Conservation (phyloP, 2,888 invertebrate genomes). For the Cepaea hortensis region DNA sequence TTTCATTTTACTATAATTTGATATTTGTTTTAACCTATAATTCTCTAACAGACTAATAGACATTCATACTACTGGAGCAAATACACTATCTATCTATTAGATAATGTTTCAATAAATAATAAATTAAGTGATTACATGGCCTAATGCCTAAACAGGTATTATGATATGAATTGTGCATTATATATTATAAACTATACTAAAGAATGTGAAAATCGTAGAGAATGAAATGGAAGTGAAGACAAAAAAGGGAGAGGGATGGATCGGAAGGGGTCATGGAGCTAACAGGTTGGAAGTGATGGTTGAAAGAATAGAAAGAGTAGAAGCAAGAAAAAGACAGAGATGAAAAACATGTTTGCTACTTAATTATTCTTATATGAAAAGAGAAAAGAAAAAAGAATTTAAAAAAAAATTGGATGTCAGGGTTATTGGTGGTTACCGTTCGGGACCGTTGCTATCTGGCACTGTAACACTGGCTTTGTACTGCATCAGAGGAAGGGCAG, state of each 20-base stretch:
- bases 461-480: slow-evolving; percentile 99
- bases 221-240: not conserved
- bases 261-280: slow-evolving; percentile 32
- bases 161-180: not conserved
- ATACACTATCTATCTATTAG: no score
- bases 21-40: no score
- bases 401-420: slow-evolving; percentile 39
- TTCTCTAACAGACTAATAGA: no score
- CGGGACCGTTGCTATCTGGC: slow-evolving; percentile 99
- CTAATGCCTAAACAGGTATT: not conserved
- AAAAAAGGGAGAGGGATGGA: slow-evolving; percentile 25
- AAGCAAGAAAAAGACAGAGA: slow-evolving; percentile 17
- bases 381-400: not conserved
- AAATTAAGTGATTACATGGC: not conserved
- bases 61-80: no score
- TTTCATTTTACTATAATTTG: no score
- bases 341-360: slow-evolving; percentile 22
- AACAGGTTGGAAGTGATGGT: slow-evolving; percentile 29
- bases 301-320: slow-evolving; percentile 2
- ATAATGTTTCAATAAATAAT: not conserved
- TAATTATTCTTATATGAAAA: slow-evolving; percentile 22
- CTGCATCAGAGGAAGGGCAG: slow-evolving; percentile 80
- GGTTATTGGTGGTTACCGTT: slow-evolving; percentile 87
- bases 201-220: not conserved
- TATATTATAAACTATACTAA: slow-evolving; percentile 13